These are phyloP conservation scores for Sebastes schlegelii DNA, from an alignment of 2,113 vertebrate genomes.

Conservation along the genomic window DNA sequence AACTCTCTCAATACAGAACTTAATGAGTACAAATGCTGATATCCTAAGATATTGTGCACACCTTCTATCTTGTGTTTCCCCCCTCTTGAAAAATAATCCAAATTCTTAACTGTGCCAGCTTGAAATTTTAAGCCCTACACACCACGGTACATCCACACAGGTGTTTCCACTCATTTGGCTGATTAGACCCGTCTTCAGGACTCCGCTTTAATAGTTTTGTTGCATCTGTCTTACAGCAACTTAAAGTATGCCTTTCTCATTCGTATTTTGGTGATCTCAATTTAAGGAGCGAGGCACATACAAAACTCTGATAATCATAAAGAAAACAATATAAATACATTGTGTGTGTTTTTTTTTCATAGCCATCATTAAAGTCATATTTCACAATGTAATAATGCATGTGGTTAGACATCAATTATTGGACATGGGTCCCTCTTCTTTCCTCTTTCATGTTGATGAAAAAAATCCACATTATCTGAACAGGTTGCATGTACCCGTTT, in stretches of 20 bases:
- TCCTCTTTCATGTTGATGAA: background rate
- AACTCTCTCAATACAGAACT: background rate
- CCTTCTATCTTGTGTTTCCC: background rate
- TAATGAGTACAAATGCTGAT: background rate
- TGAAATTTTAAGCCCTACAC: background rate
- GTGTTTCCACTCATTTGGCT: background rate
- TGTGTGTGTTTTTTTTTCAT: background rate
- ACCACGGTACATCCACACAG: background rate
- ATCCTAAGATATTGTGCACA: background rate
- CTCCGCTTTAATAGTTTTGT: background rate
- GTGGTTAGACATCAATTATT: background rate
- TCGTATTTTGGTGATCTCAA: background rate
- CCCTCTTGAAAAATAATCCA: background rate
- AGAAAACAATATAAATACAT: background rate
- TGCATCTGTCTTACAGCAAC: background rate
- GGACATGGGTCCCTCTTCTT: background rate
- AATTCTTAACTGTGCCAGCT: background rate
- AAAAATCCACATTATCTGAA: slow-evolving; percentile 5
- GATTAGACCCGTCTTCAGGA: background rate
- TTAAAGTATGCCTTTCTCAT: background rate
- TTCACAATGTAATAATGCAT: background rate
- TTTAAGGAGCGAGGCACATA: background rate
- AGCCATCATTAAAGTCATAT: background rate
- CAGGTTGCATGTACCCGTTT: background rate
- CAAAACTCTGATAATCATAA: background rate